Conservation (phyloP, 2,113 vertebrate species). For the Phyllopteryx taeniolatus region DNA sequence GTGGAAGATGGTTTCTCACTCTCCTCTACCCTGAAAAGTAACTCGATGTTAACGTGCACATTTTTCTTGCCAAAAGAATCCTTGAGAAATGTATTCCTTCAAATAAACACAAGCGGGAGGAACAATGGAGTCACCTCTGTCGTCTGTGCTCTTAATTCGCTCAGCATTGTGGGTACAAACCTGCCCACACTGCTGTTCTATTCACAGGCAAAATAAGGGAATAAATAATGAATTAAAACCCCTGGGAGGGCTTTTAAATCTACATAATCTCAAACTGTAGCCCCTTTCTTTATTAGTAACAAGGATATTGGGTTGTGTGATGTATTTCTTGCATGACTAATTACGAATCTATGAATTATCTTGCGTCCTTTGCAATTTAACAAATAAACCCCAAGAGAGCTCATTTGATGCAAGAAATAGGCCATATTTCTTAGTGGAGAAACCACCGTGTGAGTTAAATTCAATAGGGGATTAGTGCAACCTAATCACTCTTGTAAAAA, state of each 20-base stretch:
- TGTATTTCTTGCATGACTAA: constrained; percentile 73
- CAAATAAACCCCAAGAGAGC: constrained; percentile 69
- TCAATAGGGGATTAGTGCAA: constrained; percentile 53
- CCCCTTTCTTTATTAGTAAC: constrained; percentile 65
- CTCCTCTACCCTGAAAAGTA: constrained; percentile 19
- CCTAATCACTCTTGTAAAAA: constrained; percentile 61
- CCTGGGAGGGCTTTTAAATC: constrained; percentile 69
- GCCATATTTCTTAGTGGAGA: constrained; percentile 64
- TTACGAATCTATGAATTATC: constrained; percentile 71
- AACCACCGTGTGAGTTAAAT: constrained; percentile 53
- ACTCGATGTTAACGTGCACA: constrained; percentile 28
- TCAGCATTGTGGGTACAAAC: constrained; percentile 52
- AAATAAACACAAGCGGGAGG: constrained; percentile 37
- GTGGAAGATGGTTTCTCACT: constrained; percentile 22
- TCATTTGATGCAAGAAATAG: constrained; percentile 74
- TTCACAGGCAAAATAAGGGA: constrained; percentile 61
- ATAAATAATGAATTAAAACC: constrained; percentile 68
- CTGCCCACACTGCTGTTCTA: constrained; percentile 48
- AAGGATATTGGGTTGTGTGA: constrained; percentile 70
- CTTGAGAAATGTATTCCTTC: constrained; percentile 56
- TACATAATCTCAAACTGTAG: constrained; percentile 74
- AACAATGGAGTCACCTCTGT: constrained; percentile 54
- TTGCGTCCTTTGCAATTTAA: constrained; percentile 71
- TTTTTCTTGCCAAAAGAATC: constrained; percentile 54
- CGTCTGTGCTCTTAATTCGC: constrained; percentile 67